Conservation (phyloP, 2,113 vertebrate species). For the Psittacara wagleri region DNA sequence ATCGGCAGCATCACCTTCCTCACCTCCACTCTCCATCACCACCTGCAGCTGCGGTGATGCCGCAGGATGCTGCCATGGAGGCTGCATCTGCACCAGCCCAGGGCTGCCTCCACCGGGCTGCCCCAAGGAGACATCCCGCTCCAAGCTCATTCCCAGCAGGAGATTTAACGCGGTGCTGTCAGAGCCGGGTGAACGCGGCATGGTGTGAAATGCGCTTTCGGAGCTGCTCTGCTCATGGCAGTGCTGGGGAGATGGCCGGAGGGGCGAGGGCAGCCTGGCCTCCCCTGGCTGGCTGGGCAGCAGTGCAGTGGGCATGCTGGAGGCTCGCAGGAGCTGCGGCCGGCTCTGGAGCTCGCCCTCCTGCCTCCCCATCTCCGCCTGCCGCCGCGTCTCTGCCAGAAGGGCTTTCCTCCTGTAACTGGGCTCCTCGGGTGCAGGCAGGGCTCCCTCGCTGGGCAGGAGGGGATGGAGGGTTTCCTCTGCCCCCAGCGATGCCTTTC, state of each 20-base stretch:
- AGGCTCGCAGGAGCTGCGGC: conserved; percentile 90
- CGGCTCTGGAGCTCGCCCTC: conserved; percentile 75
- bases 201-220: conserved; percentile 63
- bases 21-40: conserved; percentile 21
- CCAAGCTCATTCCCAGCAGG: conserved; percentile 50
- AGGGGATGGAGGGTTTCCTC: conserved; percentile 76
- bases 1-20: background rate
- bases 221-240: background rate
- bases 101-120: conserved; percentile 66
- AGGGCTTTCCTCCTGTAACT: conserved; percentile 71
- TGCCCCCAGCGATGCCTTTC: conserved; percentile 80
- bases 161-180: background rate
- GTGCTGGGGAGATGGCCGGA: conserved; percentile 17
- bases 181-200: background rate
- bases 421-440: conserved; percentile 46
- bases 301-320: conserved; percentile 90
- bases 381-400: conserved; percentile 43
- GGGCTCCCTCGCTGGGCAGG: conserved; percentile 26
- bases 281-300: conserved; percentile 77
- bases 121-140: conserved; percentile 67
- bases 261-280: background rate
- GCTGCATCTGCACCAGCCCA: conserved; percentile 33
- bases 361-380: conserved; percentile 47
- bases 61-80: conserved; percentile 47
- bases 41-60: background rate